Evolutionary conservation across 2,888 invertebrate genomes (phyloP), one percentile per base, ranked within the genome.

Genomic region (Cremastinae sp.): DNA sequence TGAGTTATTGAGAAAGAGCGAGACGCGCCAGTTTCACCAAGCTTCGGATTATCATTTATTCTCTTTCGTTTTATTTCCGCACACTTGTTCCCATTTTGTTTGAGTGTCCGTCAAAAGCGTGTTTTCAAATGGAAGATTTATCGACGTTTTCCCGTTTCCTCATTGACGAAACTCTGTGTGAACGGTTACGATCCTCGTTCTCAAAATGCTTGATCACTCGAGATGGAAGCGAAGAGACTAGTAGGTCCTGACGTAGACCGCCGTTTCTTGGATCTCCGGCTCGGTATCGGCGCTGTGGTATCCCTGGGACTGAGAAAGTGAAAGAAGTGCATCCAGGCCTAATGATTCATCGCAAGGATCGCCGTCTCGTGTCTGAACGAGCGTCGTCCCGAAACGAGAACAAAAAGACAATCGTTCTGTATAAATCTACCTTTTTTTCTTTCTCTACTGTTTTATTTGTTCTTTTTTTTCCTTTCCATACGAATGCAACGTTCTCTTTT

Each of bases 311-410:
- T 87, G 86, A 82, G 86, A 88, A 85, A 88, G 84, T 79, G 86
- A 88, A 84, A 88, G 83, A 86, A 88, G 87, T 85, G 88, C 87
- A 85, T 87, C 88, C 85, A 87, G 83, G 79, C 86, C 86, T 81
- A 85, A 86, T 80, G 85, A 86, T 82, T 85, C 85, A 56, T 83
- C 83, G 81, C 83, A 77, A 61, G 81, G 82, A 78, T 84, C 85
- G 81, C 83, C 80, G 76, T 76, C 83, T 84, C 80, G 82, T 76
- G 68, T 75, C 78, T 74, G 68, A 14, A 41, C 28, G 18, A 41
- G 41, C 41, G 61, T 59, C 5, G 62, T 74, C 22, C 62, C 35
- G 58, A 58, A 66, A 72, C 45, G 41, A 68, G 35, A 78, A 75
- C 56, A 71, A 71, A 78, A 78, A 78, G 41, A 70, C 55, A 74